These are phyloP conservation scores for Drosophila sturtevanti DNA, from an alignment of 1,140 invertebrate genomes.

Conservation along the genomic window DNA sequence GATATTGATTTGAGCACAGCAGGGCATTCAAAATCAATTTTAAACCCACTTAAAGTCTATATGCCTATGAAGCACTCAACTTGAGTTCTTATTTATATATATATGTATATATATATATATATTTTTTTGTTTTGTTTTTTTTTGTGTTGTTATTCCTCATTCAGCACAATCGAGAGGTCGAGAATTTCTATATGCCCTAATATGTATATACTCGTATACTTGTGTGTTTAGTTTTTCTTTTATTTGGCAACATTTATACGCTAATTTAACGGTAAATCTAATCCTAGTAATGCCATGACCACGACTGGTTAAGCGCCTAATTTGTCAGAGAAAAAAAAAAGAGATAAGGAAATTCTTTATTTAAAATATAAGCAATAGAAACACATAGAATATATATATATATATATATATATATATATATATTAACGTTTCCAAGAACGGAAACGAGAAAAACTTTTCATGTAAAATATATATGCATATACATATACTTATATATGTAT, in stretches of 20 bases:
- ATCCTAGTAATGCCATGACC: slow-evolving; percentile 1
- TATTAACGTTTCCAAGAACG: not conserved
- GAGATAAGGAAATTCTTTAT: not conserved
- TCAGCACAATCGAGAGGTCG: not conserved
- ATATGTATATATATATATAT: no score
- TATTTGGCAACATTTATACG: slow-evolving; percentile 32
- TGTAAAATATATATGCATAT: not conserved
- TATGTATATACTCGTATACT: not conserved
- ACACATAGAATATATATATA: no score
- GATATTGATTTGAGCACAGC: slow-evolving; percentile 48
- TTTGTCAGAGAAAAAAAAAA: not conserved
- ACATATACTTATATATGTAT: not conserved
- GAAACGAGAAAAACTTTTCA: not conserved
- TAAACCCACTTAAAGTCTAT: slow-evolving; percentile 24
- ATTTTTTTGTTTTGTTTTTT: no score
- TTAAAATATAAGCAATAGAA: no score
- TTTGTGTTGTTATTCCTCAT: no score
- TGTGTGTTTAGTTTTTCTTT: slow-evolving; percentile 9
- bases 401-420: no score
- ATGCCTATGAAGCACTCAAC: slow-evolving; percentile 7
- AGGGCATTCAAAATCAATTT: slow-evolving; percentile 34
- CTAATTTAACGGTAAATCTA: slow-evolving; percentile 55
- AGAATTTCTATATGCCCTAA: no score
- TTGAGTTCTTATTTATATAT: slow-evolving; percentile 48
- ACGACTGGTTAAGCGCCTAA: not conserved